Conservation (phyloP, 1,140 invertebrate genomes). For the Euura saliciscinereae region DNA sequence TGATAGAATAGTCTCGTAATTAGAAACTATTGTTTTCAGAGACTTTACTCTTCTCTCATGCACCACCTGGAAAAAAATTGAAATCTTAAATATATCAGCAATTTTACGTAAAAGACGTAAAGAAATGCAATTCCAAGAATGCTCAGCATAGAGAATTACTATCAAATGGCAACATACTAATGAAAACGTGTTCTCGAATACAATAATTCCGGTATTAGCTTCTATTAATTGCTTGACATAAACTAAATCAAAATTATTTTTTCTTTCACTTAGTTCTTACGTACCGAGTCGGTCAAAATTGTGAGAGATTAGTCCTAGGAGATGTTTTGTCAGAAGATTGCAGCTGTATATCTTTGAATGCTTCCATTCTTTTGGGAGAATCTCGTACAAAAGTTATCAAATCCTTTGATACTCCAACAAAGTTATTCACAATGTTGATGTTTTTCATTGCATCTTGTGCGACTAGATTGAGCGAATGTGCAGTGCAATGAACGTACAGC, state of each 20-base stretch:
- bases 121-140: slow-evolving; percentile 3
- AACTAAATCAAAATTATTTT: background rate
- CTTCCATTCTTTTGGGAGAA: slow-evolving; percentile 23
- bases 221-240: background rate
- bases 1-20: slow-evolving; percentile 22
- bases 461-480: slow-evolving; percentile 33
- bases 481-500: slow-evolving; percentile 34
- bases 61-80: slow-evolving; percentile 21
- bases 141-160: background rate
- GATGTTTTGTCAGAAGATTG: slow-evolving; percentile 12
- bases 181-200: too few species aligned
- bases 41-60: slow-evolving; percentile 24
- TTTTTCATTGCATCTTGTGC: slow-evolving; percentile 31
- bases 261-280: background rate
- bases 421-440: slow-evolving; percentile 21
- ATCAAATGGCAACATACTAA: too few species aligned
- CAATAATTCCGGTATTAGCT: background rate
- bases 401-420: slow-evolving; percentile 24
- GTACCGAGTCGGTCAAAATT: background rate
- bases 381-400: slow-evolving; percentile 27
- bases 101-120: background rate
- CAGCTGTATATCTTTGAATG: slow-evolving; percentile 25
- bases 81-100: background rate
- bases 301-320: background rate
- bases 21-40: slow-evolving; percentile 19